A percentile compares a stretch with the other conserved stretches of the same genome.
phyloP scores from a whole-genome alignment of 2,113 vertebrate genomes.

The Rhea pennata region DNA sequence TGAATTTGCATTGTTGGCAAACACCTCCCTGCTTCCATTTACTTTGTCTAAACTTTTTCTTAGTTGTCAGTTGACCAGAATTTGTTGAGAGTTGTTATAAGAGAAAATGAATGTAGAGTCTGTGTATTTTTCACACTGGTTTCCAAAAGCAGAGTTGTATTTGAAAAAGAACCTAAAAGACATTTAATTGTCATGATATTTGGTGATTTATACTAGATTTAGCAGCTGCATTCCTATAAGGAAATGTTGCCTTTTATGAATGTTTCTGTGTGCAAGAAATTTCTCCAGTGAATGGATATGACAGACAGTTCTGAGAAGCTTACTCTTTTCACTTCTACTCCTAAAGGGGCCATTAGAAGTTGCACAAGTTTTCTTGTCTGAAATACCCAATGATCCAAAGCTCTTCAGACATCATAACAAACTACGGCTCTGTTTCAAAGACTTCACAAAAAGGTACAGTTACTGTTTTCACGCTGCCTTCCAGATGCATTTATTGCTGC shows the following conservation, averaged over 20 bases:
- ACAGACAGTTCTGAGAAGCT: not conserved
- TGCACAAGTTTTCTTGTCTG: conserved; percentile 97
- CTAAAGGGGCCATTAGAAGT: conserved; percentile 95
- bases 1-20: conserved; percentile 31
- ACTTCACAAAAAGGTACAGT: conserved; percentile 97
- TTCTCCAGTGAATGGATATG: not conserved
- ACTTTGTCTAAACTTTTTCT: conserved; percentile 23
- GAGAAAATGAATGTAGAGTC: conserved; percentile 25
- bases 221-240: conserved; percentile 5
- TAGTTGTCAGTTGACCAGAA: not conserved
- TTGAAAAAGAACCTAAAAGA: not conserved
- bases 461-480: not conserved
- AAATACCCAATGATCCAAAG: conserved; percentile 97
- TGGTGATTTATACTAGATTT: not conserved
- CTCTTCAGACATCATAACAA: conserved; percentile 99
- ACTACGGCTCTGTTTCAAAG: conserved; percentile 96
- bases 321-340: conserved; percentile 13
- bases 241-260: not conserved
- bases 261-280: not conserved
- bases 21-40: not conserved
- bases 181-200: not conserved
- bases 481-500: not conserved
- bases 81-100: conserved; percentile 18
- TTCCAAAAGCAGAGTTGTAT: conserved; percentile 20
- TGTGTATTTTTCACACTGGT: conserved; percentile 13